Base-by-base conservation (phyloP, 2,888 invertebrate genomes). In the Disparrhopalites patrizii region DNA sequence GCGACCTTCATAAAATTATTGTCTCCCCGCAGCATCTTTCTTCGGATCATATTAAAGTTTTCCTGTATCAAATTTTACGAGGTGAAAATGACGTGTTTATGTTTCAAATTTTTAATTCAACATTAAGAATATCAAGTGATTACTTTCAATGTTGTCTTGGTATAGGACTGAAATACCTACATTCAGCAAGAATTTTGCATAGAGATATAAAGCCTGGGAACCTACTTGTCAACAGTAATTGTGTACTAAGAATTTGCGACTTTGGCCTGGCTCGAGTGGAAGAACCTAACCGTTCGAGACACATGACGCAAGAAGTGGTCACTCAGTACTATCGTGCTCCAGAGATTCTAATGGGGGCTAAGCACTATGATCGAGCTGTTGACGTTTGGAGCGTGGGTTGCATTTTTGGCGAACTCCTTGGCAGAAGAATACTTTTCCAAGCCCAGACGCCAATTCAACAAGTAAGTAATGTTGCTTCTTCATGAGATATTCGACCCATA, bases 351-450 rank as follows among this genome's bases (percentile, higher is more conserved):
- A 98, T 99, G 97, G 99, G 99, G 31, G 95, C 98, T 31, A 89
- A 91, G 76, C 95, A 97, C 79, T 99, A 99, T 82, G 90, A 93
- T 7, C 91, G 91, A 10, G 93, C 96, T 3, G 94, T 99, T 52
- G 99, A 99, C 80, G 93, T 99, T 62, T 99, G 99, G 99, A 95
- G 95, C 50, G 97, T 99, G 52, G 99, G 99, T 54, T 99, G 99
- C 81, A 99, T 99, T 80, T 98, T 99, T 79, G 98, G 97, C 40
- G 99, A 99, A 80, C 85, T 99, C 68, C 85, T 99, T 56, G 93
- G 96, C 66, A 84, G 98, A 71, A 85, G 97, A 76, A 99, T 99
- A 76, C 85, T 99, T 74, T 99, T 99, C 83, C 97, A 97, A 82
- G 98, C 98, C 47, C 94, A 95, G 81, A 96, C 91, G 81, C 97